Evolutionary conservation across 53 echinoderm and acorn worm species (phyloP).

Genomic region (Holothuria leucospilota): DNA sequence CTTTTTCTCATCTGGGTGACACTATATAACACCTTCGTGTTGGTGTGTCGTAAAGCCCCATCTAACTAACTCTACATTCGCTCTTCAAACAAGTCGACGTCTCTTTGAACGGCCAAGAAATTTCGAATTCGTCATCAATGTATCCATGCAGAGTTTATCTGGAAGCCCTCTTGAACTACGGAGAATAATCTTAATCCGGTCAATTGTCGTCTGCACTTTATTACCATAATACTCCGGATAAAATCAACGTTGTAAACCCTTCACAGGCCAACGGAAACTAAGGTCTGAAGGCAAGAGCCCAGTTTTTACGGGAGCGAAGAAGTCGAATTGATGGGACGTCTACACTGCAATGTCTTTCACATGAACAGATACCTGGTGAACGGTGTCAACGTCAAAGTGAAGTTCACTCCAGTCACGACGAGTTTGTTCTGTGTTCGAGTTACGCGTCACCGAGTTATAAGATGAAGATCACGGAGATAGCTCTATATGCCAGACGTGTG

Average conservation of each 20-base stretch:
- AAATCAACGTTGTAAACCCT: not conserved
- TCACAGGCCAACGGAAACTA: not conserved
- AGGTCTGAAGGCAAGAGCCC: not conserved
- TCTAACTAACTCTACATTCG: conserved; percentile 37
- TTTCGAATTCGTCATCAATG: conserved; percentile 6
- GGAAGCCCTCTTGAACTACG: conserved; percentile 26
- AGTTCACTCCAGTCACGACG: not conserved
- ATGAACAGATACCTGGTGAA: conserved; percentile 12
- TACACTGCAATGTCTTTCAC: conserved; percentile 5
- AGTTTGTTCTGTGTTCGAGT: not conserved
- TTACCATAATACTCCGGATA: not conserved
- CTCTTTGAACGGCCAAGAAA: conserved; percentile 19
- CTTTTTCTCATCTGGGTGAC: too few relatives aligned
- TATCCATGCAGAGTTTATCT: conserved; percentile 12
- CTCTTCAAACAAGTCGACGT: conserved; percentile 63
- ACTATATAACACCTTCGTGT: too few relatives aligned
- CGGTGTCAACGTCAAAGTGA: conserved; percentile 2
- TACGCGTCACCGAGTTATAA: not conserved
- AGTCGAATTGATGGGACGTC: conserved; percentile 9
- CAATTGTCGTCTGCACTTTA: not conserved
- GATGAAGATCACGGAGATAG: conserved; percentile 21
- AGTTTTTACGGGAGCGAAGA: not conserved
- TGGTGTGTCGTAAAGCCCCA: too few relatives aligned
- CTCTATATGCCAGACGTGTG: conserved; percentile 26
- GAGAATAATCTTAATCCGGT: not conserved